Conservation (phyloP, 1,140 invertebrate species). For the Planococcus citri region DNA sequence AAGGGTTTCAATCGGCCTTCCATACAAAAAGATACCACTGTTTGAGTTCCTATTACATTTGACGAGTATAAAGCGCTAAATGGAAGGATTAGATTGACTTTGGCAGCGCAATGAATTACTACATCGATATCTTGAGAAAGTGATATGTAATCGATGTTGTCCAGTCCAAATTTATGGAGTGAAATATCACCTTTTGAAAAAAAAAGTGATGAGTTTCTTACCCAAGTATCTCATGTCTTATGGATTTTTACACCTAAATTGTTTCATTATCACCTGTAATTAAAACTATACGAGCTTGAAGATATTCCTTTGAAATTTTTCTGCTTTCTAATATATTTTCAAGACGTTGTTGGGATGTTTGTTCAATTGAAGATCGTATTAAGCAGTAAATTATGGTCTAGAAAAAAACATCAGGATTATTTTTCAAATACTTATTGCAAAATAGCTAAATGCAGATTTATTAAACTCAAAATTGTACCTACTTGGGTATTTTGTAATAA, state of each 20-base stretch:
- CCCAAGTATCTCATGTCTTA: neutral
- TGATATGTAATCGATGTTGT: conserved; percentile 37
- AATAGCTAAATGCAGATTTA: too few species aligned
- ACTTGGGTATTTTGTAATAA: conserved; percentile 35
- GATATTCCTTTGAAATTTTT: neutral
- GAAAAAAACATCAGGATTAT: neutral
- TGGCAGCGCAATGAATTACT: conserved; percentile 41
- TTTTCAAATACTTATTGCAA: too few species aligned
- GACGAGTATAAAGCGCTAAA: conserved; percentile 37
- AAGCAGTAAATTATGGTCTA: conserved; percentile 8
- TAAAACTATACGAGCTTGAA: neutral
- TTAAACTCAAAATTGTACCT: neutral
- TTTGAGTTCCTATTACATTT: conserved; percentile 40
- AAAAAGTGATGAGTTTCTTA: neutral
- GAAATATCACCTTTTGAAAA: conserved; percentile 37
- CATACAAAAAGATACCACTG: conserved; percentile 39
- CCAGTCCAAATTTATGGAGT: conserved; percentile 38
- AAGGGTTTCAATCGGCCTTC: conserved; percentile 41
- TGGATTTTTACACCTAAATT: too few species aligned
- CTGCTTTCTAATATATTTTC: neutral
- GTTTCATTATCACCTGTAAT: neutral
- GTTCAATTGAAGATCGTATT: neutral
- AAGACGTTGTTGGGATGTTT: neutral
- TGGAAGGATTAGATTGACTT: conserved; percentile 41
- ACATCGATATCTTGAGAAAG: conserved; percentile 39